phyloP scores from a whole-genome alignment of 2,888 invertebrate genomes.

The Macrosiphum euphorbiae region DNA sequence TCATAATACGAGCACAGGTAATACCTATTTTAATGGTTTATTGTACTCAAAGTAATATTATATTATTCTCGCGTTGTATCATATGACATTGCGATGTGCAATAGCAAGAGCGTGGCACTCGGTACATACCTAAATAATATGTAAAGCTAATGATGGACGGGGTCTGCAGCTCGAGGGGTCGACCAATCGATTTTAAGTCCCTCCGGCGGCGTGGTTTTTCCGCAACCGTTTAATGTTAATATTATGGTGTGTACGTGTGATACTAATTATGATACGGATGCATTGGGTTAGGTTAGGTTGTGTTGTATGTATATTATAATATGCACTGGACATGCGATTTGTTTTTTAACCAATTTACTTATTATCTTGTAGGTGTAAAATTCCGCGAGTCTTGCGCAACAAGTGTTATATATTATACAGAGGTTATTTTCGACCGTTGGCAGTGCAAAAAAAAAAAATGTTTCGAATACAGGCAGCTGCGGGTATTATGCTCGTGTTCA shows the following conservation, averaged over 20 bases:
- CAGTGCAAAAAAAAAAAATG: neutral
- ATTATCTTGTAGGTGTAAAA: neutral
- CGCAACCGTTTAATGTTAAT: neutral
- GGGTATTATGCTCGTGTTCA: neutral
- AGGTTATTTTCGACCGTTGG: neutral
- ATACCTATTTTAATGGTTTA: neutral
- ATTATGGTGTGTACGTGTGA: neutral
- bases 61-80: neutral
- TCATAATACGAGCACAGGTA: neutral
- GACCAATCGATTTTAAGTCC: neutral
- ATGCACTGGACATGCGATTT: neutral
- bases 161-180: neutral
- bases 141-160: neutral
- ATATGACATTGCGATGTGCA: neutral
- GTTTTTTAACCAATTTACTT: neutral
- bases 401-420: neutral
- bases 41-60: neutral
- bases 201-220: neutral
- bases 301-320: no score
- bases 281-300: neutral
- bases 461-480: neutral
- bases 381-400: neutral
- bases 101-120: neutral
- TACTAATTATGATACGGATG: neutral
- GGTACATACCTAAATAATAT: neutral